Evolutionary conservation across 2,797 vertebrate genomes (phyloP).

Genomic region (Phoxinus dragarum): DNA sequence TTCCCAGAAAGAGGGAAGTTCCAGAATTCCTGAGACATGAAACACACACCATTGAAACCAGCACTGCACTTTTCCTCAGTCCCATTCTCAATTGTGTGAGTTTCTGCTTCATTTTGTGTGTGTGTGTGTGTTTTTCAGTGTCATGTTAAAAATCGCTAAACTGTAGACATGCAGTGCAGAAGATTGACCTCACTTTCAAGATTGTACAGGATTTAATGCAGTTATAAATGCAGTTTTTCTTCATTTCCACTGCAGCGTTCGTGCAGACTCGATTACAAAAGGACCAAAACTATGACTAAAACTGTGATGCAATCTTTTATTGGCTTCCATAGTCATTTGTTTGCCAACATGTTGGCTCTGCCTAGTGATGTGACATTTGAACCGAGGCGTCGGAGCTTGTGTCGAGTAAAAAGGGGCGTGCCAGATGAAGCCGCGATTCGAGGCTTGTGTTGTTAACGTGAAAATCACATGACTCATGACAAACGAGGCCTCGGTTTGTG

Average conservation of each 20-base stretch:
- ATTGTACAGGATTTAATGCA: neutral
- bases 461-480: too few relatives aligned
- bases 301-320: neutral
- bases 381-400: too few relatives aligned
- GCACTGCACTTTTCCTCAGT: constrained; percentile 45
- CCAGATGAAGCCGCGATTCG: too few relatives aligned
- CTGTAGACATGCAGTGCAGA: neutral
- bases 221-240: neutral
- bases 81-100: constrained; percentile 46
- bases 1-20: constrained; percentile 65
- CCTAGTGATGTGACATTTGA: too few relatives aligned
- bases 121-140: constrained; percentile 42
- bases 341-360: too few relatives aligned
- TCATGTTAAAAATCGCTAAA: neutral
- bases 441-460: too few relatives aligned
- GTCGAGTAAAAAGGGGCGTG: too few relatives aligned
- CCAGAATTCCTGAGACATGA: constrained; percentile 60
- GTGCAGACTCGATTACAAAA: neutral
- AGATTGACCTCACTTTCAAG: neutral
- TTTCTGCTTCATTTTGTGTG: constrained; percentile 64
- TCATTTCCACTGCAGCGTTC: neutral
- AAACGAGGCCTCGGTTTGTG: too few relatives aligned
- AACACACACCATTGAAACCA: constrained; percentile 2
- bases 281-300: neutral
- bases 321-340: too few relatives aligned